Evolutionary conservation across 2,888 invertebrate species (phyloP).

Genomic region (Euspilapteryx auroguttella): DNA sequence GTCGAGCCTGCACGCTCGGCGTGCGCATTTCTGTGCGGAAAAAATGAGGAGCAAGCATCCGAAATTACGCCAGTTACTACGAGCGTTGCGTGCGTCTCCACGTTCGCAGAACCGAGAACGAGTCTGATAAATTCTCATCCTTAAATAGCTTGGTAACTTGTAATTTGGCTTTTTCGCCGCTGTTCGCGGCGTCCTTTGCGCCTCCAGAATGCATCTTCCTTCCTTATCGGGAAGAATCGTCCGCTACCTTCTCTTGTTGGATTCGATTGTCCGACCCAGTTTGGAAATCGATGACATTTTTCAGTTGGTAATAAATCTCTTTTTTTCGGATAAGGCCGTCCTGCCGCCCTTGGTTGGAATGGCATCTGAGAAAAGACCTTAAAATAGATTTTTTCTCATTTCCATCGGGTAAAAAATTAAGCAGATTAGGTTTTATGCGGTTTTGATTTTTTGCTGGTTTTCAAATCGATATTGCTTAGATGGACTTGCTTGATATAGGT

Average conservation of each 20-base stretch:
- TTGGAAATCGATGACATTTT: conserved; percentile 39
- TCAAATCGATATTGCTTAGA: no score
- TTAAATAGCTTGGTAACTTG: no score
- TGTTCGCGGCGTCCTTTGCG: conserved; percentile 48
- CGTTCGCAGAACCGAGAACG: conserved; percentile 35
- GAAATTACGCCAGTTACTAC: conserved; percentile 33
- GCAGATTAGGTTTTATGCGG: no score
- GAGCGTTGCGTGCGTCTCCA: conserved; percentile 35
- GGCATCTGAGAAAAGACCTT: background rate
- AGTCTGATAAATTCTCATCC: no score
- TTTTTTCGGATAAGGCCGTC: background rate
- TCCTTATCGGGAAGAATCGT: conserved; percentile 50
- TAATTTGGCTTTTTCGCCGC: conserved; percentile 31
- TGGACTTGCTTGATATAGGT: no score
- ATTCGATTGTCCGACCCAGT: conserved; percentile 48
- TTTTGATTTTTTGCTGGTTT: no score
- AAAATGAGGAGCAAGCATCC: conserved; percentile 19
- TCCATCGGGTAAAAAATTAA: no score
- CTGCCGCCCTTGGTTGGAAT: background rate
- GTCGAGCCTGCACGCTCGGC: background rate
- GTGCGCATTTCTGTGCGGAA: conserved; percentile 18
- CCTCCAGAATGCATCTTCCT: conserved; percentile 13
- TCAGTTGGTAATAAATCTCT: conserved; percentile 10
- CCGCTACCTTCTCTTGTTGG: conserved; percentile 25
- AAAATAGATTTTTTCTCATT: background rate